phyloP scores from a whole-genome alignment of 2,888 invertebrate species.

The Polydrusus tereticollis region DNA sequence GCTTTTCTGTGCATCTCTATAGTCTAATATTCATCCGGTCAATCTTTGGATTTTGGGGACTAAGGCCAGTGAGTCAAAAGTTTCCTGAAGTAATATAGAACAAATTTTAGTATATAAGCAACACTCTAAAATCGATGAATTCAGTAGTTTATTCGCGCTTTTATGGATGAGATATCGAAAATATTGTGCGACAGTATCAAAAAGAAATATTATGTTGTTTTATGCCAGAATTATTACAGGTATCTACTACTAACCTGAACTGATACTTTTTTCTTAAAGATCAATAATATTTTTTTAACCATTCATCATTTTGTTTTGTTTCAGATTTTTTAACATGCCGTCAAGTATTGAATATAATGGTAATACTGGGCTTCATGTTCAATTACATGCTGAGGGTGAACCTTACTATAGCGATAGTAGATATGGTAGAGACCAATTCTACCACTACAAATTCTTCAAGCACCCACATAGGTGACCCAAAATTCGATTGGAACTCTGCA shows the following conservation, averaged over 20 bases:
- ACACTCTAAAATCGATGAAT: neutral
- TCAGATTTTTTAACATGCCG: constrained; percentile 73
- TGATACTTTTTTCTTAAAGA: no score
- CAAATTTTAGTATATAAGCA: neutral
- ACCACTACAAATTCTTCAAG: constrained; percentile 55
- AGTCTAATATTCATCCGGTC: no score
- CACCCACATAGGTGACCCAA: constrained; percentile 60
- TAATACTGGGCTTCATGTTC: constrained; percentile 89
- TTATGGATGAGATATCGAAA: neutral
- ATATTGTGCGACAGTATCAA: neutral
- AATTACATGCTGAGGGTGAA: constrained; percentile 91
- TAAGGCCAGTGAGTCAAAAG: neutral
- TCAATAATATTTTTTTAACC: no score
- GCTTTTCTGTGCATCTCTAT: no score
- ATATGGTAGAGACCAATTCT: constrained; percentile 74
- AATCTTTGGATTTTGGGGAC: no score
- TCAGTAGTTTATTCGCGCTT: neutral
- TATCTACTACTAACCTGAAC: no score
- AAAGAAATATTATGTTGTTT: neutral
- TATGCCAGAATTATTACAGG: constrained; percentile 1
- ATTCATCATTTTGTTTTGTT: constrained; percentile 39
- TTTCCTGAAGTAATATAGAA: neutral
- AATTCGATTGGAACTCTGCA: constrained; percentile 81
- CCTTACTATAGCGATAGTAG: constrained; percentile 88
- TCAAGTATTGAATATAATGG: constrained; percentile 86